Percentiles rank a stretch among this genome's conserved stretches.
phyloP scores from a whole-genome alignment of 2,113 vertebrate genomes.

The Marcusenius ussheri region DNA sequence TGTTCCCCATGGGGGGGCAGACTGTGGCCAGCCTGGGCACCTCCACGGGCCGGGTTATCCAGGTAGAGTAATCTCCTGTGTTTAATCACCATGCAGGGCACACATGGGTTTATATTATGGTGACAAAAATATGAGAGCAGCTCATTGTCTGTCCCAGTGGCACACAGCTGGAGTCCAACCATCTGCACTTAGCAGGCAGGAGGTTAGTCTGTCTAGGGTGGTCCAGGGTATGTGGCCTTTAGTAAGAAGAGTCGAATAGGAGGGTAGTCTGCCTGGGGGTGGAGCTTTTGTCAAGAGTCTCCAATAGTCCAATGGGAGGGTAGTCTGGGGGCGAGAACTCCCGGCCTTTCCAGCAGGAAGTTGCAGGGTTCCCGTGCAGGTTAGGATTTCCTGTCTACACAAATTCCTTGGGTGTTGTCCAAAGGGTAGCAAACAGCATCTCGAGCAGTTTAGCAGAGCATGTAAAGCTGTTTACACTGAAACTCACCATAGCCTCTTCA shows the following conservation, averaged over 20 bases:
- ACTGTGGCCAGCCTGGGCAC: constrained; percentile 86
- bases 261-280: background rate
- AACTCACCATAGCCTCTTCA: background rate
- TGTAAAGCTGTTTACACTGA: background rate
- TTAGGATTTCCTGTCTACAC: background rate
- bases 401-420: background rate
- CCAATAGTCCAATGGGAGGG: background rate
- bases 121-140: background rate
- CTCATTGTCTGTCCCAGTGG: background rate
- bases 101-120: background rate
- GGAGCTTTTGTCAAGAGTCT: too few relatives aligned
- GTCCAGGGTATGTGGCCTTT: too few relatives aligned
- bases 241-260: too few relatives aligned
- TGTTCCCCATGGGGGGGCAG: constrained; percentile 69
- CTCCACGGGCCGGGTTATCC: constrained; percentile 79
- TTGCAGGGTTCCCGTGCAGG: background rate
- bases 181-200: background rate
- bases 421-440: background rate
- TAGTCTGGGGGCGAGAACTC: too few relatives aligned
- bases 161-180: background rate
- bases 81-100: background rate
- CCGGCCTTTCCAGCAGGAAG: background rate
- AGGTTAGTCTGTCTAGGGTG: background rate
- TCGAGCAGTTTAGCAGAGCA: background rate
- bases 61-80: constrained; percentile 60